Evolutionary conservation across 2,113 vertebrate species (phyloP), one percentile per base, ranked within the genome.

Genomic region (Cynoglossus semilaevis): DNA sequence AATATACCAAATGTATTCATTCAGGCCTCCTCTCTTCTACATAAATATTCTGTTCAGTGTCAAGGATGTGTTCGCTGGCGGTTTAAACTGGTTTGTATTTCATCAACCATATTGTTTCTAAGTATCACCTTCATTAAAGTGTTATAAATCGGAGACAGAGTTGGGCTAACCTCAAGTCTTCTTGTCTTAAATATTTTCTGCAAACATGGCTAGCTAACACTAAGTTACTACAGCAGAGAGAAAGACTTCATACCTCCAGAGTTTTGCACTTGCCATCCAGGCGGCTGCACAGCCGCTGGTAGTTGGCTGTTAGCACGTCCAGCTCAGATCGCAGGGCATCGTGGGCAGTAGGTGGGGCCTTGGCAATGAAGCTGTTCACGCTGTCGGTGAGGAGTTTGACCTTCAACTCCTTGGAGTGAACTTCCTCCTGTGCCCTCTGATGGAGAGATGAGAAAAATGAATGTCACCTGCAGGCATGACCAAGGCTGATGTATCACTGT

Each of bases 211-310:
- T 38, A 11, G n/a, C n/a, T n/a, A 38, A 38, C 12, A 11, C 12
- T 29, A 29, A 29, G 22, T 29, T 4, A 29, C 22, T 29, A 29
- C 22, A 29, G 22, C 3, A 4, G 22, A 29, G 22, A 4, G 22
- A 29, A 29, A 29, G 22, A 55, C 50, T 5, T 5, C 7, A 15
- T 66, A 98, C 97, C 94, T 99, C 94, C 52, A 99, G 88, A 15
- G 96, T 98, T 89, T 96, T 97, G 87, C 92, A 95, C 76, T 98
- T 98, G 51, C 97, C 96, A 55, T 96, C 93, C 56, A 99, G 88
- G n/a, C 97, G 92, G 87, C 92, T 98, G 72, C 96, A 97, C 15
- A 99, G 91, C 1, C 90, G 86, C 78, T 98, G 96, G 82, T 98
- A 99, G 85, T 92, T 97, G 55, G 88, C 92, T 11, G 92, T 96